Conservation (phyloP, 2,888 invertebrate genomes). For the Nomada fabriciana region DNA sequence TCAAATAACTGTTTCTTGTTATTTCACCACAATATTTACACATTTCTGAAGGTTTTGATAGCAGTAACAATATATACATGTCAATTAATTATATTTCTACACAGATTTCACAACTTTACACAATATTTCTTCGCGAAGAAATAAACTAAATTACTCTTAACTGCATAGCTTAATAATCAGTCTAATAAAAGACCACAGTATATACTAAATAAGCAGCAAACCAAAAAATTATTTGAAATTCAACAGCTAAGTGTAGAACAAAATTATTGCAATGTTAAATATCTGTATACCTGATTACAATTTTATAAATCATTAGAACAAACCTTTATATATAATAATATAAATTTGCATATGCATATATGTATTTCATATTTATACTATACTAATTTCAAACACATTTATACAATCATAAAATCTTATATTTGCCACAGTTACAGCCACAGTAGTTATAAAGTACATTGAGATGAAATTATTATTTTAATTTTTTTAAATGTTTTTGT, state of each 20-base stretch:
- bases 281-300: neutral
- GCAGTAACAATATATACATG: neutral
- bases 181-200: too few relatives aligned
- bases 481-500: constrained; percentile 8
- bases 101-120: neutral
- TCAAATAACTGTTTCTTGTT: constrained; percentile 12
- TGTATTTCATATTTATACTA: neutral
- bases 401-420: constrained; percentile 33
- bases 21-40: neutral
- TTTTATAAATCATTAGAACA: neutral
- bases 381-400: constrained; percentile 28
- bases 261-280: neutral
- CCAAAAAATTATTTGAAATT: neutral
- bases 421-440: constrained; percentile 10
- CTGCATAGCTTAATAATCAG: neutral
- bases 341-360: neutral
- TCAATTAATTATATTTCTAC: neutral
- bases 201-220: neutral
- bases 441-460: constrained; percentile 3
- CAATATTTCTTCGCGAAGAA: neutral
- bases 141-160: neutral
- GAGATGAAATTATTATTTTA: constrained; percentile 10
- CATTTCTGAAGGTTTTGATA: neutral
- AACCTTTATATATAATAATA: constrained; percentile 5
- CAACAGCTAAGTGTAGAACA: neutral